phyloP scores from a whole-genome alignment of 1,140 invertebrate species.

The Tetramorium simillimum region DNA sequence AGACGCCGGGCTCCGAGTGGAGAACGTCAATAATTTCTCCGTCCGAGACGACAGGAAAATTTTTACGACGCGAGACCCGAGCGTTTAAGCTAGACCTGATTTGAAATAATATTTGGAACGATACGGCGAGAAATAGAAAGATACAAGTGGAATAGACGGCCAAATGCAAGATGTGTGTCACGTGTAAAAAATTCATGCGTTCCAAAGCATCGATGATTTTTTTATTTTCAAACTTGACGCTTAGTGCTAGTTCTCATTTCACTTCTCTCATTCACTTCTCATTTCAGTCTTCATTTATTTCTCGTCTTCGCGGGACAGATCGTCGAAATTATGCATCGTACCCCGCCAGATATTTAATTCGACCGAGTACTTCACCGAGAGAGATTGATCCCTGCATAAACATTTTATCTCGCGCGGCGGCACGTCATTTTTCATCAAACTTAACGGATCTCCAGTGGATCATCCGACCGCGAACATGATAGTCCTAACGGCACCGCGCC shows the following conservation, averaged over 20 bases:
- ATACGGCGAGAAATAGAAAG: not conserved
- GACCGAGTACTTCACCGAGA: not conserved
- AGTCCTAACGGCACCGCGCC: conserved; percentile 9
- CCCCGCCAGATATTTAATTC: conserved; percentile 19
- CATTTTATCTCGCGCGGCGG: conserved; percentile 1
- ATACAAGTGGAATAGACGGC: not conserved
- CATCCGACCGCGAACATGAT: conserved; percentile 42
- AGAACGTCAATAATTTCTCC: not conserved
- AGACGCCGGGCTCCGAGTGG: not conserved
- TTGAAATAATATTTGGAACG: not conserved
- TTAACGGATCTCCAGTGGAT: not conserved
- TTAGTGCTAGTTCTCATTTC: not conserved
- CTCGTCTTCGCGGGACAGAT: not conserved
- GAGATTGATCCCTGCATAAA: not conserved
- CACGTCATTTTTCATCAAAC: conserved; percentile 23
- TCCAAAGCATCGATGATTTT: not conserved
- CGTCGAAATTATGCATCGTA: not conserved
- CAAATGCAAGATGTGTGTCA: not conserved
- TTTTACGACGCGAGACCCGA: not conserved
- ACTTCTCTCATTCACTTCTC: too few relatives aligned
- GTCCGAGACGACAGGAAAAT: not conserved
- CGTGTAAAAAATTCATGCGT: not conserved
- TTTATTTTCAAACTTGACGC: not conserved
- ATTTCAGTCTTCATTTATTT: not conserved
- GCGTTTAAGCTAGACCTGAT: not conserved